Conservation (phyloP, 1,140 invertebrate species). For the Penaeus vannamei region DNA sequence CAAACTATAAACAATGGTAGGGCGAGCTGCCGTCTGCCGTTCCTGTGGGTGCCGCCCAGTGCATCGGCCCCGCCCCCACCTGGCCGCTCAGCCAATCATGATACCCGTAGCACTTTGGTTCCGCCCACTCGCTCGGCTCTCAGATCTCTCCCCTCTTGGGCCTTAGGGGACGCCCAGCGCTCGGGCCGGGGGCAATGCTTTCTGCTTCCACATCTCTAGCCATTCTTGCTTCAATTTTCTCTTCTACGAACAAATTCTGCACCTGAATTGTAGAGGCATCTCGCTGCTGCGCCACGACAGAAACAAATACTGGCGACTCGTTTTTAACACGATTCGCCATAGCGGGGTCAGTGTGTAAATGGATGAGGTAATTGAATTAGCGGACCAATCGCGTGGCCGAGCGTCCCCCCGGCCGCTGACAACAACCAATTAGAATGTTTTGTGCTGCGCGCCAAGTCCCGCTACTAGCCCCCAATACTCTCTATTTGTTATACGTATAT, state of each 20-base stretch:
- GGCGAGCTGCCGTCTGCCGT: constrained; percentile 24
- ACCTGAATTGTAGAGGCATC: constrained; percentile 2
- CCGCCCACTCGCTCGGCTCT: constrained; percentile 35
- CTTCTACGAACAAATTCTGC: constrained; percentile 7
- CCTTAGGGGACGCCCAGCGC: constrained; percentile 35
- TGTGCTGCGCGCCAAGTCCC: constrained; percentile 50
- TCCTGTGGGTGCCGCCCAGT: constrained; percentile 35
- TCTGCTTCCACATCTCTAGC: constrained; percentile 25
- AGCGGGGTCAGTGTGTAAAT: constrained; percentile 64
- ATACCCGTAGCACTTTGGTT: constrained; percentile 20
- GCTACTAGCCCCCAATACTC: constrained; percentile 28
- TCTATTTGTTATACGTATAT: constrained; percentile 54
- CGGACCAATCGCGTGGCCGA: constrained; percentile 66
- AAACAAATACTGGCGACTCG: not conserved
- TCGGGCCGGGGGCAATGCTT: constrained; percentile 26
- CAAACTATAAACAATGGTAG: constrained; percentile 50
- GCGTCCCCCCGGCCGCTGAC: constrained; percentile 62
- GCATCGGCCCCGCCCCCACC: constrained; percentile 44
- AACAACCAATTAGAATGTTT: constrained; percentile 67
- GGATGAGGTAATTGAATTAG: constrained; percentile 68
- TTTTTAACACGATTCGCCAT: not conserved
- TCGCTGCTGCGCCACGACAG: not conserved
- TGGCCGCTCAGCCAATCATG: constrained; percentile 51
- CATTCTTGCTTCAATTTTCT: constrained; percentile 53
- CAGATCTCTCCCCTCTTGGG: constrained; percentile 39